These are phyloP conservation scores for Nothocercus nigrocapillus DNA, from an alignment of 2,113 vertebrate genomes.

Conservation along the genomic window DNA sequence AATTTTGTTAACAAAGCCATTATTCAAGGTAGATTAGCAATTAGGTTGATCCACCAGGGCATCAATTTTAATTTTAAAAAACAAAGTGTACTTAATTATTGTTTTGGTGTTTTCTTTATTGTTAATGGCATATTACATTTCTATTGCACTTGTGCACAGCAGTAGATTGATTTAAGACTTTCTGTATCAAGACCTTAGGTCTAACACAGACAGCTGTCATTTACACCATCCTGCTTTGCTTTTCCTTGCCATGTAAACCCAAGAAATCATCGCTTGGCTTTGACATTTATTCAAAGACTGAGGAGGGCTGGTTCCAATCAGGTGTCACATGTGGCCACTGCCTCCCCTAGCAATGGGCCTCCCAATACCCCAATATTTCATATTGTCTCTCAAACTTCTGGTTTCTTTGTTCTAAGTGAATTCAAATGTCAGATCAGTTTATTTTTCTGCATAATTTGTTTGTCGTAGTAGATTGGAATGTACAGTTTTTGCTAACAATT, in stretches of 20 bases:
- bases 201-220: neutral
- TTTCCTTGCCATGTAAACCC: neutral
- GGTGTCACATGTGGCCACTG: neutral
- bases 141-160: neutral
- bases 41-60: slow-evolving; percentile 14
- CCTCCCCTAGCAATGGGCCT: accelerated
- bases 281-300: neutral
- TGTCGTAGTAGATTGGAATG: slow-evolving; percentile 12
- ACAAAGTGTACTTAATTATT: neutral
- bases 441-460: slow-evolving; percentile 16
- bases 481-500: slow-evolving; percentile 30
- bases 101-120: neutral
- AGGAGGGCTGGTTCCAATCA: neutral
- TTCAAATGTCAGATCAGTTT: slow-evolving; percentile 23
- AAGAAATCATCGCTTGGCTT: neutral
- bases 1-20: slow-evolving; percentile 41
- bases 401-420: neutral
- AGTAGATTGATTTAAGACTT: neutral
- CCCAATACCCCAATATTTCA: neutral
- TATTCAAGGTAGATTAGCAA: slow-evolving; percentile 41
- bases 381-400: neutral
- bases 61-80: neutral
- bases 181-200: neutral
- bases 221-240: neutral
- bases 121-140: slow-evolving; percentile 1